A percentile compares a stretch with the other conserved stretches of the same genome.
Evolutionary conservation across 2,888 invertebrate species (phyloP).

Genomic region (Rhagophthalmus giganteus): DNA sequence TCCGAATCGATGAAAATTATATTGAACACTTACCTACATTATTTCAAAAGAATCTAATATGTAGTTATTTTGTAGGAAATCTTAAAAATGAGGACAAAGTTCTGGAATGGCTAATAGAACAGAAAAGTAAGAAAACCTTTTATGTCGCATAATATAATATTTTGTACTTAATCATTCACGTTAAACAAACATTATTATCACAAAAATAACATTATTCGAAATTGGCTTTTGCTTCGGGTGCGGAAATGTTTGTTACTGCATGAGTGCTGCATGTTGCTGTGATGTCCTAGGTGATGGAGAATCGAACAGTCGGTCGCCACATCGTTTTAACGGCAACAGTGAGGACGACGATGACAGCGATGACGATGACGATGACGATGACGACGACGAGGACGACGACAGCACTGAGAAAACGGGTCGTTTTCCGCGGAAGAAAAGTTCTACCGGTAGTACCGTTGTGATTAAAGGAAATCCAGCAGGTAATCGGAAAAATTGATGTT

Average conservation of each 20-base stretch:
- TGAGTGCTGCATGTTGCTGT: slow-evolving; percentile 54
- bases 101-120: slow-evolving; percentile 93
- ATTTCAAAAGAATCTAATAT: slow-evolving; percentile 18
- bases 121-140: slow-evolving; percentile 83
- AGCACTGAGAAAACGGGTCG: slow-evolving; percentile 52
- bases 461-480: slow-evolving; percentile 52
- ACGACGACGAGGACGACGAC: slow-evolving; percentile 55
- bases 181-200: slow-evolving; percentile 8
- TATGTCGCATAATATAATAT: slow-evolving; percentile 15
- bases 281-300: slow-evolving; percentile 56
- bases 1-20: too few relatives aligned
- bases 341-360: slow-evolving; percentile 54
- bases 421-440: slow-evolving; percentile 57
- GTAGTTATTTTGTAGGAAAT: slow-evolving; percentile 74
- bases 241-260: slow-evolving; percentile 46
- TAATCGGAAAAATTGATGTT: slow-evolving; percentile 42
- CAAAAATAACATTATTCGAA: slow-evolving; percentile 26
- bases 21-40: not conserved
- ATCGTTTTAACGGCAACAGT: slow-evolving; percentile 57
- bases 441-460: slow-evolving; percentile 49
- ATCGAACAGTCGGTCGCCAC: slow-evolving; percentile 53
- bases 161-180: slow-evolving; percentile 9
- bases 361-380: slow-evolving; percentile 59
- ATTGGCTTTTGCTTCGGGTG: slow-evolving; percentile 33
- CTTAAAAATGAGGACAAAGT: slow-evolving; percentile 93